Evolutionary conservation across 2,888 invertebrate species (phyloP), one percentile per base, ranked within the genome.

Genomic region (Hemithea aestivaria): DNA sequence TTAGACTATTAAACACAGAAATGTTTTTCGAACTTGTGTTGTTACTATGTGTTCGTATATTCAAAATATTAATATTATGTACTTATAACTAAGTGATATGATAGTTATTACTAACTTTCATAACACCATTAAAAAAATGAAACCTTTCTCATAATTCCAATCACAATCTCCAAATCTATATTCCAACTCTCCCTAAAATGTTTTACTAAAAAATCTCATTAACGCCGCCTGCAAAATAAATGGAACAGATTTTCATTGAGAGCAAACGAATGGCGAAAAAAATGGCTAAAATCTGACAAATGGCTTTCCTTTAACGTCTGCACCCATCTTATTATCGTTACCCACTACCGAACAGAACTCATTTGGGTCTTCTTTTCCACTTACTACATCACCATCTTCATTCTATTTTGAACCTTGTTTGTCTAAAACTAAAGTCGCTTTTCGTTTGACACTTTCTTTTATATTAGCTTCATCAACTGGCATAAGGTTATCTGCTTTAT

Each of bases 271-370:
- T 77, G 73, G 73, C 71, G 67, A 79, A 84, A 85, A 74, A 87
- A 85, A 83, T 80, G 76, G 70, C 81, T 69, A 73, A 83, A 85
- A 81, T 70, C 84, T 87, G 84, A 87, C 84, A 87, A 87, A 87
- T 87, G 82, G 80, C 71, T 85, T 87, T 87, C 82, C 85, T 85
- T 84, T 87, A 85, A 84, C 85, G 85, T 84, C 85, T 85, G 85
- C 84, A 74, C 82, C 83, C 83, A 87, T 87, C 87, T 87, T 85
- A 87, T 85, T 85, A 87, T 85, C 87, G 81, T 84, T 85, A 83
- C 81, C 72, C 70, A 77, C 82, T 84, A 80, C 77, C 75, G 78
- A 85, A 84, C 83, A 84, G 84, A 82, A 82, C 82, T 84, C 84
- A 85, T 83, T 84, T 76, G 75, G 64, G 62, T 69, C 72, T 76